Evolutionary conservation across 2,888 invertebrate genomes (phyloP).

Genomic region (Crossocerus cetratus): DNA sequence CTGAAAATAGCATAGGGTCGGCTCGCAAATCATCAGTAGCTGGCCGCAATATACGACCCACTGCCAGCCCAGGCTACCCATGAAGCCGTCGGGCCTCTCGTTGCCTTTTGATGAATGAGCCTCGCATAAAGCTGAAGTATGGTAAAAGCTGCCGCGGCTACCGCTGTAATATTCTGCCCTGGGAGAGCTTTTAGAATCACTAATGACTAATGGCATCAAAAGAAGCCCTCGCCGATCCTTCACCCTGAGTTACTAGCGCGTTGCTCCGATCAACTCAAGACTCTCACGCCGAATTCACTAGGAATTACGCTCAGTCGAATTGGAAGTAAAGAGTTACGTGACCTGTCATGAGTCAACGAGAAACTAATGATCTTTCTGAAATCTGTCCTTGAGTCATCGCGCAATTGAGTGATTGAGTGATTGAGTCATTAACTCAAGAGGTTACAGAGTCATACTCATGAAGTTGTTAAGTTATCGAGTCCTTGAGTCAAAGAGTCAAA

Average conservation of each 20-base stretch:
- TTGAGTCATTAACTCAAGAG: too few species aligned
- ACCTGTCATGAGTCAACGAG: background rate
- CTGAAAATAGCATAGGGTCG: constrained; percentile 35
- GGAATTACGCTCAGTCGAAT: too few species aligned
- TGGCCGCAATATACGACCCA: constrained; percentile 51
- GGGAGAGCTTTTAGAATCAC: constrained; percentile 73
- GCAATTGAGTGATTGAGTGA: too few species aligned
- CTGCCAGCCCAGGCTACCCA: constrained; percentile 53
- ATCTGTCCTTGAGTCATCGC: too few species aligned
- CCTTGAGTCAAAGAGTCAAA: too few species aligned
- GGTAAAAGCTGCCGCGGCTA: constrained; percentile 70
- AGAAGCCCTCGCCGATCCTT: constrained; percentile 52
- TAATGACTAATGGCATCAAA: constrained; percentile 75
- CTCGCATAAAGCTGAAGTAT: constrained; percentile 73
- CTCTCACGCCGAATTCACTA: too few species aligned
- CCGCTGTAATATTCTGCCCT: constrained; percentile 70
- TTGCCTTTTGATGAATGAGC: constrained; percentile 74
- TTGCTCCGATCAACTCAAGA: constrained; percentile 25
- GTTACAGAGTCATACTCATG: too few species aligned
- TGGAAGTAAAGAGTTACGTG: too few species aligned
- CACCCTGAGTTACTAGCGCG: constrained; percentile 54
- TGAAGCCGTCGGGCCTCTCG: constrained; percentile 60
- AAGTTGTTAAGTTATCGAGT: too few species aligned
- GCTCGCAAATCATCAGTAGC: constrained; percentile 58
- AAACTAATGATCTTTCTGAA: too few species aligned